These are phyloP conservation scores for Drosophila mettleri DNA, from an alignment of 2,888 invertebrate genomes.

Conservation along the genomic window DNA sequence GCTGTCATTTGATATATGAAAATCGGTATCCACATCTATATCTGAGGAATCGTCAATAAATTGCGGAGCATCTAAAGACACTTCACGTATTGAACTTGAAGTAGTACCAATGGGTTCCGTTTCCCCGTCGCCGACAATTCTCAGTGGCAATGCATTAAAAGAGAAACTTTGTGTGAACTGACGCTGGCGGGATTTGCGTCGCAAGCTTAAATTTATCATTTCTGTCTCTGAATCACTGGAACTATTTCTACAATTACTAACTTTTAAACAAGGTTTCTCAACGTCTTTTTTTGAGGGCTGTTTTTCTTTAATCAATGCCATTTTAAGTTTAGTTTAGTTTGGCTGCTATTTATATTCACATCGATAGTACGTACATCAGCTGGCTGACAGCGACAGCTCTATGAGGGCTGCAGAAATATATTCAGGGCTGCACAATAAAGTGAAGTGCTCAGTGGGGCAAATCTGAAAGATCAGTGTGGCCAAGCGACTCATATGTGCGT, in stretches of 20 bases:
- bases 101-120: slow-evolving; percentile 2
- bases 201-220: slow-evolving; percentile 42
- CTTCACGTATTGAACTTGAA: slow-evolving; percentile 46
- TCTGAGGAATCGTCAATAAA: slow-evolving; percentile 60
- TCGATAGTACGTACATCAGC: slow-evolving; percentile 40
- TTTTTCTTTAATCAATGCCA: slow-evolving; percentile 36
- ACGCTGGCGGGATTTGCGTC: slow-evolving; percentile 40
- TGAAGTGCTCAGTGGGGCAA: slow-evolving; percentile 23
- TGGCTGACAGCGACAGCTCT: slow-evolving; percentile 28
- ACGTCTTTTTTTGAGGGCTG: background rate
- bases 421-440: slow-evolving; percentile 15
- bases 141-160: slow-evolving; percentile 55
- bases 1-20: slow-evolving; percentile 65
- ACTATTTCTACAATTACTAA: slow-evolving; percentile 14
- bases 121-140: slow-evolving; percentile 26
- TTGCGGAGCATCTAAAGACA: slow-evolving; percentile 48
- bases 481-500: slow-evolving; percentile 46
- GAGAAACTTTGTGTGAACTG: slow-evolving; percentile 40
- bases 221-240: slow-evolving; percentile 48
- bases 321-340: slow-evolving; percentile 34
- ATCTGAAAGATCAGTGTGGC: slow-evolving; percentile 28
- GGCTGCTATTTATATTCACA: background rate
- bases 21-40: slow-evolving; percentile 52
- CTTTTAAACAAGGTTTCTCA: background rate
- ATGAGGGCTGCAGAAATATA: slow-evolving; percentile 15